These are phyloP conservation scores for Phalacrocorax aristotelis DNA, from an alignment of 2,113 vertebrate species.

Conservation along the genomic window DNA sequence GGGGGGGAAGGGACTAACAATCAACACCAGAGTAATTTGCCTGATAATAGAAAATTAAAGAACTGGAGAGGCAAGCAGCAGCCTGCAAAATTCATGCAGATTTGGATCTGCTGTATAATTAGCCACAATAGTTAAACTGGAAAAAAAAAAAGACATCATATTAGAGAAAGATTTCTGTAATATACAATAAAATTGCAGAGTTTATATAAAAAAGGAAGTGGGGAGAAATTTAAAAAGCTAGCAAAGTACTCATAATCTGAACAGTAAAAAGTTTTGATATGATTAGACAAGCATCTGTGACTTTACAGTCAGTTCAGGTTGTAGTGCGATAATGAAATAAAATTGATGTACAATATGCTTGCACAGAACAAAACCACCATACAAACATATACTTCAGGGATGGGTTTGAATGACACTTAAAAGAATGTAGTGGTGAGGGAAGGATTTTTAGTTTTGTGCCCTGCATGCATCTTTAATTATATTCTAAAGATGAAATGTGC, in stretches of 20 bases:
- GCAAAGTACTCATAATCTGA: background rate
- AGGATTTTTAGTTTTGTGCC: background rate
- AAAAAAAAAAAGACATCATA: background rate
- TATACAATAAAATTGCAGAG: background rate
- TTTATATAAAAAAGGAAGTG: background rate
- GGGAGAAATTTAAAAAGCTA: background rate
- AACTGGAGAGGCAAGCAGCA: conserved; percentile 4
- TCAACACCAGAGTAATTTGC: conserved; percentile 51
- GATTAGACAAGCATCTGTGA: conserved; percentile 55
- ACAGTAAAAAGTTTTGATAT: conserved; percentile 41
- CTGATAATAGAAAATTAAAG: conserved; percentile 66
- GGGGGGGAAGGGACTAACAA: conserved; percentile 5
- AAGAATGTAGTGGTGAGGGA: background rate
- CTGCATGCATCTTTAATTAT: background rate
- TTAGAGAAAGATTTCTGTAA: conserved; percentile 11
- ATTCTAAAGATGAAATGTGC: background rate
- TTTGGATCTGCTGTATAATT: conserved; percentile 58
- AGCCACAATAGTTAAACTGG: background rate
- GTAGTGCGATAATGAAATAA: conserved; percentile 15
- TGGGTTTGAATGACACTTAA: background rate
- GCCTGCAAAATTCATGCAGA: conserved; percentile 43
- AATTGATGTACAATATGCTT: background rate
- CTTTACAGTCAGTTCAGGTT: conserved; percentile 39
- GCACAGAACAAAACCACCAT: background rate
- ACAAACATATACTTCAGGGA: background rate